Conservation (phyloP, 2,888 invertebrate species). For the Strigamia maritima region DNA sequence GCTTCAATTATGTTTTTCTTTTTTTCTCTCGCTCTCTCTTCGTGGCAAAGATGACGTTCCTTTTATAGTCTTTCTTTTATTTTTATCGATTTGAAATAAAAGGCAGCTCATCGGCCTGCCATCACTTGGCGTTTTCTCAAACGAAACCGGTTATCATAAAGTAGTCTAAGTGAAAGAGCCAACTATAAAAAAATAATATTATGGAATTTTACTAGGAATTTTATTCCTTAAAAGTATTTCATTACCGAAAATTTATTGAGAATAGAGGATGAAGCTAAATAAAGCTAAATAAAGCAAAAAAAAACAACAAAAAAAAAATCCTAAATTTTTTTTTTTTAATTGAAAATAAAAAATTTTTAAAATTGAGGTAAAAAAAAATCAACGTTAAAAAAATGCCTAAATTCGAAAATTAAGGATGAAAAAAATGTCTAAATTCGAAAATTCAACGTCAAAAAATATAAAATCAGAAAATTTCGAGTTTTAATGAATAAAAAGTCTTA, state of each 20-base stretch:
- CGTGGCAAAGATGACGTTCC: conserved; percentile 8
- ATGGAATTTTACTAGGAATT: conserved; percentile 15
- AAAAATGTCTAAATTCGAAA: no score
- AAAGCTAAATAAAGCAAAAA: neutral
- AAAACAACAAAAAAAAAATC: neutral
- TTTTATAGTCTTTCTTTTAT: neutral
- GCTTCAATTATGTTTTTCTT: conserved; percentile 26
- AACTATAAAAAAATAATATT: conserved; percentile 12
- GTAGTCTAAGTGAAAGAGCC: conserved; percentile 17
- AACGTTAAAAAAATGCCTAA: no score
- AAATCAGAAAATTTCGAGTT: no score
- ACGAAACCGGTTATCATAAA: conserved; percentile 27
- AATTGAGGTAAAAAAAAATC: no score
- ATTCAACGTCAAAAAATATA: no score
- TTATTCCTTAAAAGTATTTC: neutral
- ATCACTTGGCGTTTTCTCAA: conserved; percentile 11
- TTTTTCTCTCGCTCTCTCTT: neutral
- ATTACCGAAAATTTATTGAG: neutral
- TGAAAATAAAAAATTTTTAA: no score
- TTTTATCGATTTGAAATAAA: conserved; percentile 25
- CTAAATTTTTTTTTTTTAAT: no score
- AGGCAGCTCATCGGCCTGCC: conserved; percentile 6
- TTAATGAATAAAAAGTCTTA: no score
- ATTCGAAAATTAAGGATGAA: no score
- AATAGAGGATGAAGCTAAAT: neutral